Percentiles rank a stretch among this genome's conserved stretches.
Evolutionary conservation across 2,113 vertebrate species (phyloP).

Genomic region (Silurus meridionalis): DNA sequence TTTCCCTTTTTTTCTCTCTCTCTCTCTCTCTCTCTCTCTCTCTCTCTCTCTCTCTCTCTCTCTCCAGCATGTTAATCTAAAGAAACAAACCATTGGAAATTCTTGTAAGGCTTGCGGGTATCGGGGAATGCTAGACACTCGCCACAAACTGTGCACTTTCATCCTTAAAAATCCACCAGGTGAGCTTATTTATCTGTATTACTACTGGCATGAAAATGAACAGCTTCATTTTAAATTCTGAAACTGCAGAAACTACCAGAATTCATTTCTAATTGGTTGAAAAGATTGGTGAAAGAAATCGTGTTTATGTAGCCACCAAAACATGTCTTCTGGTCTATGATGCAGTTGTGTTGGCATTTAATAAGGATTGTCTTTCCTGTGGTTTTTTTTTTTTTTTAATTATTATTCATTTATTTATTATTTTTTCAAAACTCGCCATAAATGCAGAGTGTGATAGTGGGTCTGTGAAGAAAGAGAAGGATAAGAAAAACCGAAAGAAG

Average conservation of each 20-base stretch:
- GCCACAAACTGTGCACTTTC: constrained; percentile 99
- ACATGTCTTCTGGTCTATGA: not conserved
- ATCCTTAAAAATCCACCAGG: constrained; percentile 99
- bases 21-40: not conserved
- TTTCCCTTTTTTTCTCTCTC: not conserved
- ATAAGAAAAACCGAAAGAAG: constrained; percentile 96
- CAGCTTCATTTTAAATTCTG: not conserved
- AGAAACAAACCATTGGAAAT: constrained; percentile 99
- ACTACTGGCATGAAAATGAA: not conserved
- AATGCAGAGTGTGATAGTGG: constrained; percentile 83
- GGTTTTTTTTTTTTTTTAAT: too few relatives aligned
- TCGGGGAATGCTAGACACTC: constrained; percentile 97
- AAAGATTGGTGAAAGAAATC: not conserved
- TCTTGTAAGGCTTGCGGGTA: constrained; percentile 99
- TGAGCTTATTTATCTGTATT: constrained; percentile 63
- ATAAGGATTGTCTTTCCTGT: too few relatives aligned
- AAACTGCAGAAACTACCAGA: not conserved
- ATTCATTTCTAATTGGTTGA: not conserved
- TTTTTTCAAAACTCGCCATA: not conserved
- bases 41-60: not conserved
- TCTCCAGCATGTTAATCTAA: constrained; percentile 94
- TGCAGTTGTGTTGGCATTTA: not conserved
- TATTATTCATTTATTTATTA: not conserved
- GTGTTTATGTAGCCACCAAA: not conserved
- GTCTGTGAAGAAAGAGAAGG: constrained; percentile 93